Base-by-base conservation (phyloP, 1,140 invertebrate species). In the Dinoponera quadriceps region DNA sequence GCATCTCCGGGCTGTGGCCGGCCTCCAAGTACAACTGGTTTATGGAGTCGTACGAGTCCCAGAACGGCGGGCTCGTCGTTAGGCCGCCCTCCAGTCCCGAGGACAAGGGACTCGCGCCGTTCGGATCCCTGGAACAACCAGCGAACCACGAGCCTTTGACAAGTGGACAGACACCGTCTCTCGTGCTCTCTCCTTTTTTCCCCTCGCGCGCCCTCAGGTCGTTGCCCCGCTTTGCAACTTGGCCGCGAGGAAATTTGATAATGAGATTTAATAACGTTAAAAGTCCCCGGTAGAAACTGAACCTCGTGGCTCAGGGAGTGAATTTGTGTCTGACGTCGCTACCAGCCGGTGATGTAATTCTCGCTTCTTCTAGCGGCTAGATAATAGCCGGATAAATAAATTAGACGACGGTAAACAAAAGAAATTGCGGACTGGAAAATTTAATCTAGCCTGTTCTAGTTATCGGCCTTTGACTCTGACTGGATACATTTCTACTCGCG, bases 1-100 rank as follows among this genome's bases (percentile, higher is more conserved):
- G 96, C 85, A 97, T 96, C 90, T 96, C 96, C 5, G 96, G 95
- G 88, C 96, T 96, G 49, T 87, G 94, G 96, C 97, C 96, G 84
- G 98, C 95, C 93, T 98, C 97, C 90, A 98, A 95, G 92, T 98
- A 98, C 33, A 97, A 95, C 92, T 98, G 98, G 93, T 98, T 98
- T 89, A 98, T 97, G 72, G 97, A 96, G 91, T 98, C 98, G 91
- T 98, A 98, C 0, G 96, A 96, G 91, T 98, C 97, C 98, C 98
- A 98, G 88, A 97, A 97, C 7, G 97, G 97, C 73, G 94, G 92
- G 81, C 93, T 94, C 73, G 44, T 88, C 55, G 44, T 38, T 14
- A 88, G 72, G 14, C 85, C 88, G 71, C 62, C 82, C 25, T 89
- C 81, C n/a, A 77, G 60, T 44, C 73, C 73, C 49, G 91, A 83